A percentile compares a stretch with the other conserved stretches of the same genome.
Conservation (phyloP, 2,888 invertebrate genomes). For the Hetaerina titia region DNA sequence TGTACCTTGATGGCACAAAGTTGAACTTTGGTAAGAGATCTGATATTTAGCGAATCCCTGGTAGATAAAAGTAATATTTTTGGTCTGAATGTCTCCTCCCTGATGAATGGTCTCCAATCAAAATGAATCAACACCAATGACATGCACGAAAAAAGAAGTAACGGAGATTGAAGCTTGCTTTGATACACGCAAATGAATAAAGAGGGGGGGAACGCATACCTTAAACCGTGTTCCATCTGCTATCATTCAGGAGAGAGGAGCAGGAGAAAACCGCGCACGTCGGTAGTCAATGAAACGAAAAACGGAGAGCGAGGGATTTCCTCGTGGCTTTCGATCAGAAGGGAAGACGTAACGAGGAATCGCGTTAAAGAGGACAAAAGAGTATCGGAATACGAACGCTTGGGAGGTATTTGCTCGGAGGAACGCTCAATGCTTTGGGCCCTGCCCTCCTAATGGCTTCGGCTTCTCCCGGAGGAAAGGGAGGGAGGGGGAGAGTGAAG, state of each 20-base stretch:
- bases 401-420: not conserved
- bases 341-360: constrained; percentile 53
- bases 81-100: no score
- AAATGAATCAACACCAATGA: not conserved
- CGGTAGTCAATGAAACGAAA: not conserved
- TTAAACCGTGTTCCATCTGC: not conserved
- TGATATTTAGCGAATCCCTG: no score
- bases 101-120: no score
- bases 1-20: no score
- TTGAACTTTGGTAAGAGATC: no score
- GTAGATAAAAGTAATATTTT: no score
- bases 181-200: not conserved
- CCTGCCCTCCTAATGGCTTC: not conserved
- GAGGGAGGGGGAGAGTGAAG: not conserved
- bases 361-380: not conserved
- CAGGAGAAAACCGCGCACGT: not conserved
- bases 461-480: not conserved
- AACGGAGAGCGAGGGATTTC: not conserved
- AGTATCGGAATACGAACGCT: constrained; percentile 43
- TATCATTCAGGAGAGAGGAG: not conserved
- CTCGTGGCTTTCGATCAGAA: not conserved
- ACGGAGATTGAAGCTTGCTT: not conserved
- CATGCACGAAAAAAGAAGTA: not conserved
- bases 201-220: no score
- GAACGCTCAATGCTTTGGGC: not conserved